A percentile compares a stretch with the other conserved stretches of the same genome.
Evolutionary conservation across 2,888 invertebrate species (phyloP).

Genomic region (Aleiodes testaceus): DNA sequence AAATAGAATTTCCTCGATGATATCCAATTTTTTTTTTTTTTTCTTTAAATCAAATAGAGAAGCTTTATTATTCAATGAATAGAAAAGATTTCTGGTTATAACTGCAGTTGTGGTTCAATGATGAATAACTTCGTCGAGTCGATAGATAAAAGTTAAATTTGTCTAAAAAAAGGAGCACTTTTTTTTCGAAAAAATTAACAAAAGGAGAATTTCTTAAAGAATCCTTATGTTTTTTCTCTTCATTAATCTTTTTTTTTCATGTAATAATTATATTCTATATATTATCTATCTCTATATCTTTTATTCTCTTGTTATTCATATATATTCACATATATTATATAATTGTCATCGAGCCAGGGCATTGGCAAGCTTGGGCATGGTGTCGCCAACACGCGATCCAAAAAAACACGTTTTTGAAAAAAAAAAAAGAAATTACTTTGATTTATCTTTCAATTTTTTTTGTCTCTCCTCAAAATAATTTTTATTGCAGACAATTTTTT

Average conservation of each 20-base stretch:
- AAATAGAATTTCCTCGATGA: too few relatives aligned
- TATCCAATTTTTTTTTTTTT: too few relatives aligned
- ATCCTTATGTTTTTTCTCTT: slow-evolving; percentile 13
- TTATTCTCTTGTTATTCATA: slow-evolving; percentile 48
- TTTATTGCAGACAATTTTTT: slow-evolving; percentile 14
- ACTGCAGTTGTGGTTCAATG: slow-evolving; percentile 65
- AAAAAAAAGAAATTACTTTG: not conserved
- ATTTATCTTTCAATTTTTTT: slow-evolving; percentile 37
- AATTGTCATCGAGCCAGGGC: slow-evolving; percentile 83
- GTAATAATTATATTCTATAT: slow-evolving; percentile 49
- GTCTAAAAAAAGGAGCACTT: slow-evolving; percentile 65
- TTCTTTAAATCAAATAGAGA: too few relatives aligned
- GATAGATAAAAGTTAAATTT: slow-evolving; percentile 43
- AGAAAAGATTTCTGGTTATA: slow-evolving; percentile 67
- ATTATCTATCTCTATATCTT: slow-evolving; percentile 39
- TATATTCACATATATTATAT: slow-evolving; percentile 51
- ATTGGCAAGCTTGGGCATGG: slow-evolving; percentile 82
- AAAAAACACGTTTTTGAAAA: slow-evolving; percentile 56
- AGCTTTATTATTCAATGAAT: not conserved
- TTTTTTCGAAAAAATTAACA: slow-evolving; percentile 56
- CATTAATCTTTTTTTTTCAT: slow-evolving; percentile 43
- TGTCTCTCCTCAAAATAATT: slow-evolving; percentile 16
- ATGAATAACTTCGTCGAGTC: slow-evolving; percentile 8
- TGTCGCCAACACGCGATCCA: slow-evolving; percentile 70
- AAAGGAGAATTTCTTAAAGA: slow-evolving; percentile 45